Conservation (phyloP, 2,797 vertebrate species). For the Semaprochilodus insignis region DNA sequence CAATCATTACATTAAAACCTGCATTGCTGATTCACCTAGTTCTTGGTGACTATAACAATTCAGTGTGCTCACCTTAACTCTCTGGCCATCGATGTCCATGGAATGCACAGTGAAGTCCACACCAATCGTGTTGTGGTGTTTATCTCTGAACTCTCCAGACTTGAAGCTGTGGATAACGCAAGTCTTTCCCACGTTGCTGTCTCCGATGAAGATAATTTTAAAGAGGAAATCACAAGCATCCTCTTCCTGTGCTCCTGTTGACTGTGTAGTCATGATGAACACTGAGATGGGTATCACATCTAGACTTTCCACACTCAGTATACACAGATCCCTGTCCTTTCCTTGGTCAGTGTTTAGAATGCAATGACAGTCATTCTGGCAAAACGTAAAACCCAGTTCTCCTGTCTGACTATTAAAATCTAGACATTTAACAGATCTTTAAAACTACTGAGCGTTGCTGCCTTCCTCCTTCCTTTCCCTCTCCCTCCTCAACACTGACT, state of each 20-base stretch:
- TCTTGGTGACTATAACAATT: not conserved
- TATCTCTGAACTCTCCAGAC: constrained; percentile 86
- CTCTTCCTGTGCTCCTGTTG: constrained; percentile 74
- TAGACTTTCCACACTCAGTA: not conserved
- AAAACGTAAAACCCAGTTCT: not conserved
- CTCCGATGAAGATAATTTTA: constrained; percentile 95
- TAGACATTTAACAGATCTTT: not conserved
- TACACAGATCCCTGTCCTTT: not conserved
- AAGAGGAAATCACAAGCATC: constrained; percentile 94
- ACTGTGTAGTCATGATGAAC: constrained; percentile 75
- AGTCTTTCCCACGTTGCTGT: constrained; percentile 95
- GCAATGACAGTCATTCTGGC: not conserved
- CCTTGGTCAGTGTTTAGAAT: not conserved
- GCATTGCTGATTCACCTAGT: not conserved
- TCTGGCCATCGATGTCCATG: constrained; percentile 90
- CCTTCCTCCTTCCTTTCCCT: constrained; percentile 32
- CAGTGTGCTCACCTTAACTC: constrained; percentile 84
- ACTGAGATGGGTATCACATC: constrained; percentile 4
- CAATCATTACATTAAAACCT: not conserved
- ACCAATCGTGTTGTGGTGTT: constrained; percentile 94
- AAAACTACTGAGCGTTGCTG: constrained; percentile 5
- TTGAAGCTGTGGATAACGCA: constrained; percentile 94
- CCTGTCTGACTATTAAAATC: not conserved
- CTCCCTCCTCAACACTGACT: constrained; percentile 40
- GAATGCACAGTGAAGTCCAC: constrained; percentile 95